Conservation (phyloP, 2,113 vertebrate species). For the Bubalus kerabau region DNA sequence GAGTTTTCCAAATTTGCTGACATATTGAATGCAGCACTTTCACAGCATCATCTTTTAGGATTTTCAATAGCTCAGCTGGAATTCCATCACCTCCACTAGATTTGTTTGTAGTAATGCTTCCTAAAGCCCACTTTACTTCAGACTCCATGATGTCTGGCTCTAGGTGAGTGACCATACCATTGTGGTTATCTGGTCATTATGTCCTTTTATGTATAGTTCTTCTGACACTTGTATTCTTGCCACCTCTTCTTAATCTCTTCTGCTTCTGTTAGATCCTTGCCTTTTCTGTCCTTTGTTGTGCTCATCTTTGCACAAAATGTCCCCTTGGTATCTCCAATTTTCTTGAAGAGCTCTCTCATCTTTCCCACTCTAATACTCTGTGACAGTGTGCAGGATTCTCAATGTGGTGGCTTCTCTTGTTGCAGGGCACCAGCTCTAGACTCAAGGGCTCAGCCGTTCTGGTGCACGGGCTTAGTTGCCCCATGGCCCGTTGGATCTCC, state of each 20-base stretch:
- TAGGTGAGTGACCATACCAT: background rate
- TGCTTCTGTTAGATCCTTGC: background rate
- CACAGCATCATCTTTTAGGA: background rate
- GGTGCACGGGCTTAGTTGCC: background rate
- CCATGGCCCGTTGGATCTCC: background rate
- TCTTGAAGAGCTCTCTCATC: background rate
- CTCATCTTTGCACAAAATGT: accelerated
- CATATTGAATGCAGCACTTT: background rate
- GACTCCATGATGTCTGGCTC: background rate
- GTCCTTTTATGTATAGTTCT: background rate
- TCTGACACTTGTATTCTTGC: background rate
- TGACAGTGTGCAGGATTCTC: background rate
- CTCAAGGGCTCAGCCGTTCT: background rate
- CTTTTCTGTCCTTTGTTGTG: background rate
- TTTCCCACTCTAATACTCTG: background rate
- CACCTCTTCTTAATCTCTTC: background rate
- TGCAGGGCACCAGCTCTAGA: background rate
- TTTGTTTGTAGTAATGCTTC: background rate
- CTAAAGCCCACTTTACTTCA: background rate
- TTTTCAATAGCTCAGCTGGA: background rate
- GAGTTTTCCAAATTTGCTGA: background rate
- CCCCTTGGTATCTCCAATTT: background rate
- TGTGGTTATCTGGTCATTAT: background rate
- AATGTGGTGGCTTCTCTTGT: background rate
- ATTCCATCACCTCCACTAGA: background rate